Conservation (phyloP, 2,888 invertebrate species). For the Neoitamus cyanurus region DNA sequence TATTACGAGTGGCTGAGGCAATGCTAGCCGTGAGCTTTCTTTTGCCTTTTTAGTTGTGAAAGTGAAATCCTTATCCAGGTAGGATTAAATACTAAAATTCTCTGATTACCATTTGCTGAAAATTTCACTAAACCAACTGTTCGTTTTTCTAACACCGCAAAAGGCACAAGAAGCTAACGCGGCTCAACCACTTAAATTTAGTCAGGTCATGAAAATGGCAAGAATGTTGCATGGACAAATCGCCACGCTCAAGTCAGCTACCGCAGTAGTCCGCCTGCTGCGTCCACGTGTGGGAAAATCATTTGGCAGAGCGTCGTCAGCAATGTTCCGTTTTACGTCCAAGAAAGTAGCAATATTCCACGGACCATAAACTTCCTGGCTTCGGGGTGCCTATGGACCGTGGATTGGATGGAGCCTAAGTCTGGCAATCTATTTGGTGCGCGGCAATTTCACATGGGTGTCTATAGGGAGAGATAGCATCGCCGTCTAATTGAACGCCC, state of each 20-base stretch:
- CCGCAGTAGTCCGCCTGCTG: not conserved
- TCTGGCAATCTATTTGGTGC: not conserved
- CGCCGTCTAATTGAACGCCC: not conserved
- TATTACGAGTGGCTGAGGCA: too few relatives aligned
- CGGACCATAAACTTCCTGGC: constrained; percentile 28
- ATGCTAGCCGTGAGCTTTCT: too few relatives aligned
- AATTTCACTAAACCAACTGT: too few relatives aligned
- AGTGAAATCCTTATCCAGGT: too few relatives aligned
- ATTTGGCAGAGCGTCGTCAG: not conserved
- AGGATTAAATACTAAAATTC: too few relatives aligned
- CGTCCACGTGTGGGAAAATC: constrained; percentile 12
- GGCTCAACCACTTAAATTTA: not conserved
- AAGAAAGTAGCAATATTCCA: constrained; percentile 39
- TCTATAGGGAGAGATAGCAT: not conserved
- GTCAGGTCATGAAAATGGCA: not conserved
- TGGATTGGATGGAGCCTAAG: not conserved
- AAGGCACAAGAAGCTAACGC: not conserved
- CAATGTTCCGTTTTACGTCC: not conserved
- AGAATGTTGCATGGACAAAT: not conserved
- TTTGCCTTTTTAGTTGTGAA: too few relatives aligned
- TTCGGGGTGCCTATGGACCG: constrained; percentile 14
- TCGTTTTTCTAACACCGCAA: not conserved
- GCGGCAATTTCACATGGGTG: constrained; percentile 34
- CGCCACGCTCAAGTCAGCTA: not conserved
- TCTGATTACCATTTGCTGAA: too few relatives aligned